These are phyloP conservation scores for Pseudochirops cupreus DNA, from an alignment of 2,797 vertebrate genomes.

Conservation along the genomic window DNA sequence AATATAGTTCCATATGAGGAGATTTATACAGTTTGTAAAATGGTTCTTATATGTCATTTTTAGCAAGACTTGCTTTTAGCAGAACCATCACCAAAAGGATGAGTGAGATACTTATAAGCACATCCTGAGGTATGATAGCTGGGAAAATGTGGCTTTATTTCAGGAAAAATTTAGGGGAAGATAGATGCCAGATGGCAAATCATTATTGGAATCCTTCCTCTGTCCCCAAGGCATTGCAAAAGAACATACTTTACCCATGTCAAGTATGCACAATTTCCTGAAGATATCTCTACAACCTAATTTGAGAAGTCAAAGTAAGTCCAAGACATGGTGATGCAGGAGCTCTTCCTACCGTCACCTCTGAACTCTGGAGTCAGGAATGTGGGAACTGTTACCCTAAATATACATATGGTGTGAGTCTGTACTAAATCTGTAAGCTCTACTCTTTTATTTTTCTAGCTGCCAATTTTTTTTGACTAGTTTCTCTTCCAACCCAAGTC, in stretches of 20 bases:
- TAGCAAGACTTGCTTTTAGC: neutral
- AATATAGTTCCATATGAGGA: neutral
- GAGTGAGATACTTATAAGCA: constrained; percentile 4
- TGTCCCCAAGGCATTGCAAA: neutral
- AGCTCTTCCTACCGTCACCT: neutral
- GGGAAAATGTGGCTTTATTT: constrained; percentile 28
- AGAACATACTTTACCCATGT: constrained; percentile 11
- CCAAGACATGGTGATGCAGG: neutral
- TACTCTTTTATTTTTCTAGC: neutral
- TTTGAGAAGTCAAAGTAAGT: neutral
- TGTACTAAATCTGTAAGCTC: neutral
- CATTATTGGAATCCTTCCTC: constrained; percentile 24
- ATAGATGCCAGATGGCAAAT: constrained; percentile 26
- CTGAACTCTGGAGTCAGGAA: neutral
- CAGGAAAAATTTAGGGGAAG: neutral
- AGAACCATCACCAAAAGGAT: neutral
- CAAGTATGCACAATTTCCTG: constrained; percentile 8
- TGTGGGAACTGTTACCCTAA: neutral
- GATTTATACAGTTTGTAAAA: neutral
- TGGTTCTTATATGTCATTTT: neutral
- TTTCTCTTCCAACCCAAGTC: neutral
- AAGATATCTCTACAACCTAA: constrained; percentile 13
- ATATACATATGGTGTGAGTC: neutral
- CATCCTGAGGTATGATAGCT: neutral
- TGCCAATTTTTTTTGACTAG: neutral